Evolutionary conservation across 2,888 invertebrate species (phyloP), one percentile per base, ranked within the genome.

Genomic region (Diadromus collaris): DNA sequence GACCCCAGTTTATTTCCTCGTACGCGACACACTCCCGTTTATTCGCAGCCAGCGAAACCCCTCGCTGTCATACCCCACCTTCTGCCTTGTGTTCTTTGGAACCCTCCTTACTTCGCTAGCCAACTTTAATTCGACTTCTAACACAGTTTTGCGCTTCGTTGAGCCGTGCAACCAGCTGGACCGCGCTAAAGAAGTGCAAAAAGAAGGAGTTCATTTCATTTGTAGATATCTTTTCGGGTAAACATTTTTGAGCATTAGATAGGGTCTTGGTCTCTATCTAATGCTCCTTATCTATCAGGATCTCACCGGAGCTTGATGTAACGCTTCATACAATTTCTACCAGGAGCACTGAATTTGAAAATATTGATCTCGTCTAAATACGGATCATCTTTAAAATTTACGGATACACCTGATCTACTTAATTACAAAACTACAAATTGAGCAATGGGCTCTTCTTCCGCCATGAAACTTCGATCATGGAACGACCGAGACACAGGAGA

Each of bases 111-210:
- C 2, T n/a, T 56, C 56, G 56, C 77, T 67, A 61, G 67, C 67
- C 51, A 77, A 81, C 78, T 85, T 82, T 83, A 84, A 85, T 83
- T 78, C 81, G 73, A 84, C 79, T 84, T 86, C 77, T 82, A 83
- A 83, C 79, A 70, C 69, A 70, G 84, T 87, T 86, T 85, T 80
- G 75, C 80, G 71, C 82, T 63, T 76, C 78, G 78, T 44, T 71
- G 71, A 83, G 56, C 63, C 61, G 64, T 65, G 80, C 75, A 61
- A 58, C 34, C 51, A 61, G 61, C 78, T 27, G 9, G 24, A 44
- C 24, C 13, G 27, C 54, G 16, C 24, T 16, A 6, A 54, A 21
- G 54, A 13, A 27, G 13, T 46, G 19, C 46, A n/a, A 16, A 46
- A 19, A 46, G 34, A 34, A 19, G 9, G 46, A 46, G 46, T 9